Evolutionary conservation across 2,797 vertebrate species (phyloP), one percentile per base, ranked within the genome.

Genomic region (Phoxinus dragarum): DNA sequence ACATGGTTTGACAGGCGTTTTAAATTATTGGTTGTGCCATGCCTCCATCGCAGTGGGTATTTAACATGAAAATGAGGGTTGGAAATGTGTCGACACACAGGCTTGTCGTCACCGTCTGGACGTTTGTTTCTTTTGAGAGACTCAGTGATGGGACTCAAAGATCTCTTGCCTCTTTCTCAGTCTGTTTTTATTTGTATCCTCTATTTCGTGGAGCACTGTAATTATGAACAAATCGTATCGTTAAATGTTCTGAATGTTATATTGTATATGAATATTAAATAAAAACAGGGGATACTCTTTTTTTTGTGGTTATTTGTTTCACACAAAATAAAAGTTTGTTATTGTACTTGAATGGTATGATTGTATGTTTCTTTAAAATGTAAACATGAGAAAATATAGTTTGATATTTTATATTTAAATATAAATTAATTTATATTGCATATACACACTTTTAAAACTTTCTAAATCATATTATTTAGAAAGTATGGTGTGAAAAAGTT

Each of bases 251-350:
- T 92, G 91, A 88, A 87, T 94, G 90, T 93, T 89, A 85, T 85
- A 91, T 92, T 91, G 91, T 92, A 91, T 90, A 92, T 90, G 82
- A 76, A 88, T 81, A 94, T 92, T 94, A 92, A 91, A 93, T 91
- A 64, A 81, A 69, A 54, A 36, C 47, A 36, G 40, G 14, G 31
- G 67, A 74, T 38, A 47, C 49, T 77, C 4, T 47, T 84, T 79
- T 66, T 56, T 69, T 34, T 59, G 79, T 81, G 64, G 10, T 68
- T n/a, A 10, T 69, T 40, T 69, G 42, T 34, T 67, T 68, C 36
- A 34, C 49, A 59, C 6, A 54, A 72, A 54, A 82, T 74, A 49
- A 74, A 75, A 66, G 42, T 52, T 47, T 12, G 40, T 61, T 68
- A 80, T 83, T 64, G 23, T 61, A n/a, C 17, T 38, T 78, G 23